Conservation (phyloP, 2,797 vertebrate genomes). For the Valencia hispanica region DNA sequence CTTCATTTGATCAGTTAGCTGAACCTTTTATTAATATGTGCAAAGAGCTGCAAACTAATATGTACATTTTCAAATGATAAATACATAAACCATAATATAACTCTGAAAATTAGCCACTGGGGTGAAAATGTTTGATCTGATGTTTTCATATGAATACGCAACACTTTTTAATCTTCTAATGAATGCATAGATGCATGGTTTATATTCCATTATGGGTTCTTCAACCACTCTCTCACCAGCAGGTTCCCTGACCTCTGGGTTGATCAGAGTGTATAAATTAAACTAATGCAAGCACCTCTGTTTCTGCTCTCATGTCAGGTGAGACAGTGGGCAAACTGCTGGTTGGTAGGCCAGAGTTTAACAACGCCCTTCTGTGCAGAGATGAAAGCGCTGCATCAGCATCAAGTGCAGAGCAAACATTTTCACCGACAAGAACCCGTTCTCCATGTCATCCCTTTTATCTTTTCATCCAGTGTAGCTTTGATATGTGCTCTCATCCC, state of each 20-base stretch:
- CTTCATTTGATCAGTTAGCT: constrained; percentile 77
- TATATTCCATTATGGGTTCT: neutral
- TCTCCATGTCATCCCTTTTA: constrained; percentile 69
- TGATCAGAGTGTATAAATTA: constrained; percentile 1
- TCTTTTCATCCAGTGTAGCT: constrained; percentile 66
- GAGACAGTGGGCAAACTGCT: constrained; percentile 59
- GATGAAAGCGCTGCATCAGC: no score
- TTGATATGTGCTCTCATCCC: constrained; percentile 61
- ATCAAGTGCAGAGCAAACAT: constrained; percentile 72
- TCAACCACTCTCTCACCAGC: constrained; percentile 41
- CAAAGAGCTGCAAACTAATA: constrained; percentile 93
- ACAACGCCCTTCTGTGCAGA: constrained; percentile 30
- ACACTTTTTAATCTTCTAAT: constrained; percentile 28
- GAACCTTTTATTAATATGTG: constrained; percentile 84
- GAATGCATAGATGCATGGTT: constrained; percentile 59
- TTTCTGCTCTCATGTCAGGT: constrained; percentile 12
- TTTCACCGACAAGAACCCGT: constrained; percentile 66
- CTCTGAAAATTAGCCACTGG: constrained; percentile 83
- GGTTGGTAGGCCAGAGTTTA: constrained; percentile 82
- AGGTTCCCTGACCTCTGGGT: constrained; percentile 82
- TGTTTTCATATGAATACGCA: constrained; percentile 37
- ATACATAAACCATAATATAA: constrained; percentile 76
- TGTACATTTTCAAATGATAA: constrained; percentile 87
- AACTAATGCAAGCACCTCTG: constrained; percentile 36
- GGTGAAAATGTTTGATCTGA: constrained; percentile 87